A percentile compares a stretch with the other conserved stretches of the same genome.
phyloP scores from a whole-genome alignment of 2,797 vertebrate species.

The Premnoplex brunnescens region DNA sequence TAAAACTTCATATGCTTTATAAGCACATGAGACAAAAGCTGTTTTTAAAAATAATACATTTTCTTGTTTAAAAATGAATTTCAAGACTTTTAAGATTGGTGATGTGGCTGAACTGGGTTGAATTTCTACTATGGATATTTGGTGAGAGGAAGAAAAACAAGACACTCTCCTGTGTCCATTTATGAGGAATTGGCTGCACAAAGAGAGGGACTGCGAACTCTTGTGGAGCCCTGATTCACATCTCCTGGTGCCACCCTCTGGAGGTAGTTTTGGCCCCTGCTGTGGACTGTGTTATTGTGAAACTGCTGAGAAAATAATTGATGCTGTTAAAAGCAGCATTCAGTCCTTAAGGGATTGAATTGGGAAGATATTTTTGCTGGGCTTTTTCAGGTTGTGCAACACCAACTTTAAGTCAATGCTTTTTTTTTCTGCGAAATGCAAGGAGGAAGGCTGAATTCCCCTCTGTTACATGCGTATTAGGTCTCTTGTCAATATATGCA shows the following conservation, averaged over 20 bases:
- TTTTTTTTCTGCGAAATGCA: background rate
- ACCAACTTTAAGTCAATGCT: background rate
- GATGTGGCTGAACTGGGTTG: background rate
- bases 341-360: background rate
- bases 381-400: background rate
- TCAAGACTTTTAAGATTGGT: background rate
- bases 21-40: background rate
- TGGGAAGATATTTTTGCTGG: background rate
- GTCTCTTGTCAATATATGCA: background rate
- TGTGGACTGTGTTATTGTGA: background rate
- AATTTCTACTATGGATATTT: background rate
- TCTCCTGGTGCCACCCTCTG: background rate
- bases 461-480: background rate
- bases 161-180: background rate
- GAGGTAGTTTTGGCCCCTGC: background rate
- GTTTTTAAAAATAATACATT: accelerated
- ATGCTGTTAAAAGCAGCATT: background rate
- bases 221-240: background rate
- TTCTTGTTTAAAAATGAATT: background rate
- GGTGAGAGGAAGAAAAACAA: background rate
- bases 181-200: background rate
- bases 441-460: background rate
- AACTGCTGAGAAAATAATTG: background rate
- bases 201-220: background rate
- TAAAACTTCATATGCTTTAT: background rate